These are phyloP conservation scores for Elephantulus edwardii DNA, from an alignment of 2,113 vertebrate species.

Conservation along the genomic window DNA sequence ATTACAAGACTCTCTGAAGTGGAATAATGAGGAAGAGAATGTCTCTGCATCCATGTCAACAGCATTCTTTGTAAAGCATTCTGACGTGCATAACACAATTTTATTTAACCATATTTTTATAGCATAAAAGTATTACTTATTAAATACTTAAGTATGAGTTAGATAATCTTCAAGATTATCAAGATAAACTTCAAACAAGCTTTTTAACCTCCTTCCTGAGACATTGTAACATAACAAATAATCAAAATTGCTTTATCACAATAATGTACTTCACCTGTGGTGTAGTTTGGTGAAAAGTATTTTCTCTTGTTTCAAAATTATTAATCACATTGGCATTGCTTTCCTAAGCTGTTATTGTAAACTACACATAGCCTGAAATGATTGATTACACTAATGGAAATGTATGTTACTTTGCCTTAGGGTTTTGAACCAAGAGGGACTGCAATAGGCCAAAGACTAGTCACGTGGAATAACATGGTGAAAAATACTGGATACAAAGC, in stretches of 20 bases:
- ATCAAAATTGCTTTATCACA: conserved; percentile 28
- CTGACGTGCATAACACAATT: not conserved
- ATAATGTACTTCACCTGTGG: conserved; percentile 49
- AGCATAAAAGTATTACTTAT: conserved; percentile 37
- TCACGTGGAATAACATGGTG: conserved; percentile 99
- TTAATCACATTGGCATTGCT: conserved; percentile 61
- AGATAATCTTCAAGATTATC: too few species aligned
- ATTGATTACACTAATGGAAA: conserved; percentile 68
- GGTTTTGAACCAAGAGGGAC: conserved; percentile 98
- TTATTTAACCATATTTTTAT: not conserved
- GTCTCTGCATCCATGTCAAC: not conserved
- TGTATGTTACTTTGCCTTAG: conserved; percentile 81
- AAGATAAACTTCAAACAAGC: not conserved
- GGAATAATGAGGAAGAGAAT: not conserved
- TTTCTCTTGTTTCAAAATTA: conserved; percentile 63
- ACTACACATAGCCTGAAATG: conserved; percentile 9
- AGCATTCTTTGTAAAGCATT: not conserved
- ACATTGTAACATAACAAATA: conserved; percentile 28
- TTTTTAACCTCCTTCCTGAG: conserved; percentile 5
- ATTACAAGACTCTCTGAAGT: not conserved
- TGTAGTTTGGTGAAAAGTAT: conserved; percentile 46
- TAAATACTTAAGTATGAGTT: not conserved
- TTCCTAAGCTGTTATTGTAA: conserved; percentile 39
- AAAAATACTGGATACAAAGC: conserved; percentile 99
- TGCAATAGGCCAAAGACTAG: conserved; percentile 95